Conservation (phyloP, 2,113 vertebrate genomes). For the Melanocharis versteri region DNA sequence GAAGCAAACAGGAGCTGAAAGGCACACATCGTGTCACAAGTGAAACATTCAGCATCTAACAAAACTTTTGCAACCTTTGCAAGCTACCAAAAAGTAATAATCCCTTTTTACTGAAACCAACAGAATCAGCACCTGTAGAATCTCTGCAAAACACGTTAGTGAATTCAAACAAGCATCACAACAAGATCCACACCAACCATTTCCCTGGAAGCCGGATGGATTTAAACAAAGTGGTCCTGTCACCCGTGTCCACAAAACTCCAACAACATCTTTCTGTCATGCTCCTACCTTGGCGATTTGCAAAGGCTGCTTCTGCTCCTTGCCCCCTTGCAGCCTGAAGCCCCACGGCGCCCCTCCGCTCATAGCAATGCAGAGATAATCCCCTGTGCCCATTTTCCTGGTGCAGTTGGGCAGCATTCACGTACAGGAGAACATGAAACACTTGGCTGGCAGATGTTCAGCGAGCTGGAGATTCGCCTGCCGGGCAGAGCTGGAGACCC, state of each 20-base stretch:
- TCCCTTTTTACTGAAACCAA: background rate
- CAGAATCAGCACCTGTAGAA: background rate
- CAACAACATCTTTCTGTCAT: background rate
- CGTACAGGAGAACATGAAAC: background rate
- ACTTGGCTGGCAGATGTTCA: constrained; percentile 17
- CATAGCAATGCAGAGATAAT: constrained; percentile 90
- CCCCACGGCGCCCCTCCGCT: constrained; percentile 92
- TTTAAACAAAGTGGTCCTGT: background rate
- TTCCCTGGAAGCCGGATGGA: background rate
- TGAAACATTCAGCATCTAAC: background rate
- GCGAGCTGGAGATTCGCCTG: background rate
- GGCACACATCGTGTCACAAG: background rate
- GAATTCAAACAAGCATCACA: background rate
- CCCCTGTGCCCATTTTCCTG: constrained; percentile 87
- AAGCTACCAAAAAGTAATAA: background rate
- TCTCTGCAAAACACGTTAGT: background rate
- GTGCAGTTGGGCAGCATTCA: constrained; percentile 53
- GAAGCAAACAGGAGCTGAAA: background rate
- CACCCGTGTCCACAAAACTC: background rate
- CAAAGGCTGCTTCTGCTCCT: constrained; percentile 81
- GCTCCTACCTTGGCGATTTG: constrained; percentile 87
- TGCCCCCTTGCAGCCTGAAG: constrained; percentile 85
- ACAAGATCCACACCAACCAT: background rate
- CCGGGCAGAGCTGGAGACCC: constrained; percentile 23
- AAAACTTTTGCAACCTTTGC: background rate